Evolutionary conservation across 2,888 invertebrate species (phyloP), one percentile per base, ranked within the genome.

Genomic region (Drosophila borborema): DNA sequence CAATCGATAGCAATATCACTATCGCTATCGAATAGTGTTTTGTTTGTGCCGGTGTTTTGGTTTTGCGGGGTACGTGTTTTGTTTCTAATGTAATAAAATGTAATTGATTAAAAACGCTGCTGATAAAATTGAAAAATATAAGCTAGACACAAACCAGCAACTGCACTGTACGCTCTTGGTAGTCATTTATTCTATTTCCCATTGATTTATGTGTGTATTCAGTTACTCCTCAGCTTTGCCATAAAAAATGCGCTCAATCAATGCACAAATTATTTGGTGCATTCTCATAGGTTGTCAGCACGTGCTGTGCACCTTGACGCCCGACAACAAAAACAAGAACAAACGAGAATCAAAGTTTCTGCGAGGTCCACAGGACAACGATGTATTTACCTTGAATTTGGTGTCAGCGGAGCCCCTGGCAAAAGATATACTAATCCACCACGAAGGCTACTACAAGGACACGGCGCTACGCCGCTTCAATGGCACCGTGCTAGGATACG

Each of bases 401-500:
- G 95, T 98, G 0, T 94, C 94, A 4, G 94, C 94, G 2, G 94
- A 95, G 49, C 95, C 96, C 8, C 94, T 95, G 71, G 94, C 95
- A 7, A 95, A 95, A 86, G 97, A 97, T 87, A 97, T 98, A 64
- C 91, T 97, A 54, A 94, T 95, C 70, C 96, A 98, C 91, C 95
- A 97, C 90, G 95, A 95, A 58, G 95, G 96, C 0, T 98, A 96
- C 92, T 96, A 95, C 90, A 95, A 96, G 85, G 95, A 97, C 61
- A 95, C 96, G 5, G 93, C 94, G 16, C 90, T 94, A 2, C 94
- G 95, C 66, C 95, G 95, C 82, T 97, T 97, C 88, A 94, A 95
- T 73, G 96, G 96, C 54, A 94, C 96, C n/a, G 96, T 97, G 18
- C 93, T 99, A 72, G 99, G 97, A 66, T 99, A 97, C 93, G 97